phyloP scores from a whole-genome alignment of 2,888 invertebrate genomes.

The Neria commutata region DNA sequence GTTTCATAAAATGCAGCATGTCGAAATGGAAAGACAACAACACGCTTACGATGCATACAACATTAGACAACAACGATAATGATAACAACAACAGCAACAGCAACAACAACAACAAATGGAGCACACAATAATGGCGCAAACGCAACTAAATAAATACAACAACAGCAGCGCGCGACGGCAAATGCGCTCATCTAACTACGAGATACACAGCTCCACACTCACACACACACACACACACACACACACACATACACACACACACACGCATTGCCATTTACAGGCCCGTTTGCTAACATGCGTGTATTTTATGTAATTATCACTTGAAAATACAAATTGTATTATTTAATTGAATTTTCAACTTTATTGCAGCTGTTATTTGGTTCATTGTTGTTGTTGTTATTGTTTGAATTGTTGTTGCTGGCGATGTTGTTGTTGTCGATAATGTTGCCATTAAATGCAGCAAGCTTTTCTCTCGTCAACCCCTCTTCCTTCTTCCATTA shows the following conservation, averaged over 20 bases:
- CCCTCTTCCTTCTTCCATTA: no score
- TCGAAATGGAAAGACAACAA: not conserved
- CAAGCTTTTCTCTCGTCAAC: no score
- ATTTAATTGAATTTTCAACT: constrained; percentile 2
- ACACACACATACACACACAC: constrained; percentile 34
- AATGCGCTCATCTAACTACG: constrained; percentile 18
- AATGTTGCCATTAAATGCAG: constrained; percentile 27
- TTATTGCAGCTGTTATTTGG: constrained; percentile 14
- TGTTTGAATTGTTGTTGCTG: not conserved
- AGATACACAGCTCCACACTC: constrained; percentile 30
- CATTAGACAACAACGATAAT: no score
- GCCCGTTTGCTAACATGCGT: constrained; percentile 4
- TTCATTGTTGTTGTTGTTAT: constrained; percentile 33
- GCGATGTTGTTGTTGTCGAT: constrained; percentile 16
- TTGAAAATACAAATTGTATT: constrained; percentile 12
- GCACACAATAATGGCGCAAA: no score
- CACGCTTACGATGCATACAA: constrained; percentile 10
- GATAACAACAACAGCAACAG: not conserved
- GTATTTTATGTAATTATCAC: constrained; percentile 6
- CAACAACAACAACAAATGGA: no score
- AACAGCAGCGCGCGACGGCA: not conserved
- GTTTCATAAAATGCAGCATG: not conserved
- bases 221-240: not conserved
- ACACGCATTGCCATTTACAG: no score
- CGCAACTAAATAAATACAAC: not conserved